Evolutionary conservation across 2,888 invertebrate genomes (phyloP).

Genomic region (Zonitis immaculata): DNA sequence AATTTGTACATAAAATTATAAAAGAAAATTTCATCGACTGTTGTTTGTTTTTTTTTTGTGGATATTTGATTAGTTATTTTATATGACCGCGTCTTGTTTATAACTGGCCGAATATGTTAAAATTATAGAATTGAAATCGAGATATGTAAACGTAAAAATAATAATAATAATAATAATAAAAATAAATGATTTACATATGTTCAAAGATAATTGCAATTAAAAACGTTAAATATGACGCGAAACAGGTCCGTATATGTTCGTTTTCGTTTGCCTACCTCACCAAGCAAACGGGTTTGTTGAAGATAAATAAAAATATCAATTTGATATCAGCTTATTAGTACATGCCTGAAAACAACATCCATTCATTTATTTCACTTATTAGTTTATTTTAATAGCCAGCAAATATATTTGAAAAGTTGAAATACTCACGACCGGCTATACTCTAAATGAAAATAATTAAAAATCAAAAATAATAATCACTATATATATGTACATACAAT

Average conservation of each 20-base stretch:
- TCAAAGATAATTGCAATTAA: constrained; percentile 30
- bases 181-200: constrained; percentile 21
- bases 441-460: neutral
- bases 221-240: constrained; percentile 34
- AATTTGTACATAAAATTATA: too few species aligned
- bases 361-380: constrained; percentile 37
- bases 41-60: too few species aligned
- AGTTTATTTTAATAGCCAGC: constrained; percentile 34
- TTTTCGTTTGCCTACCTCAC: constrained; percentile 12
- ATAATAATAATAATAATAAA: neutral
- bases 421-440: neutral
- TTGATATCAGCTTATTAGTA: constrained; percentile 39
- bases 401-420: neutral
- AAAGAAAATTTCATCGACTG: too few species aligned
- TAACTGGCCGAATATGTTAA: too few species aligned
- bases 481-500: too few species aligned
- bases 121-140: too few species aligned
- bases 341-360: constrained; percentile 31
- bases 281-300: constrained; percentile 22
- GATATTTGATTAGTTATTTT: too few species aligned
- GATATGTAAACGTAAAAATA: too few species aligned
- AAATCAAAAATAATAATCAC: too few species aligned
- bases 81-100: too few species aligned
- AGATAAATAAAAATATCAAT: constrained; percentile 28
- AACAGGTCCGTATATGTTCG: constrained; percentile 7